These are phyloP conservation scores for Hyaena hyaena DNA, from an alignment of 2,113 vertebrate species.

Conservation along the genomic window DNA sequence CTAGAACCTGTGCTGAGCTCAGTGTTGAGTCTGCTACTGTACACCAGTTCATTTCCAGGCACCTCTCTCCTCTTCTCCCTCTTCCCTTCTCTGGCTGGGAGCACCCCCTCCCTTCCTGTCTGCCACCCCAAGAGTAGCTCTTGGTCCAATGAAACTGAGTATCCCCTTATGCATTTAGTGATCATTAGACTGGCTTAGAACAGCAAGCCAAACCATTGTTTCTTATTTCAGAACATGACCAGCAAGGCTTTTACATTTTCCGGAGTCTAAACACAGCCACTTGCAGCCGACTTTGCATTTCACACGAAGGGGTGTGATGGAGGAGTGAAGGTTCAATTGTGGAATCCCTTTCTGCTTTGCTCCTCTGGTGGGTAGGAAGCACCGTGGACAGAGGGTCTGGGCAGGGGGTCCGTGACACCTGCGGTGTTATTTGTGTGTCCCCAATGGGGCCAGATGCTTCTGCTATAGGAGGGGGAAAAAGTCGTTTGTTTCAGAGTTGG, in stretches of 20 bases:
- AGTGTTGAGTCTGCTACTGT: accelerated
- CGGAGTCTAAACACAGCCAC: neutral
- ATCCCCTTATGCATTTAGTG: neutral
- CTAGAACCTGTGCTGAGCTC: neutral
- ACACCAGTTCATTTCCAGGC: neutral
- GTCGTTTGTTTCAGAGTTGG: neutral
- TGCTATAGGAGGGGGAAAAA: neutral
- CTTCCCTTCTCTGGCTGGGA: neutral
- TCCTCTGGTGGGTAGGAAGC: too few relatives aligned
- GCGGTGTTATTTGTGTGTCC: too few relatives aligned
- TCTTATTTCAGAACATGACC: neutral
- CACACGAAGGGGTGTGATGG: neutral
- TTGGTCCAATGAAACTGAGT: neutral
- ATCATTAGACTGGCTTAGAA: neutral
- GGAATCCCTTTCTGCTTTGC: neutral
- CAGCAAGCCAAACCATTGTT: neutral
- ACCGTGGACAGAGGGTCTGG: neutral
- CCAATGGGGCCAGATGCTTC: accelerated
- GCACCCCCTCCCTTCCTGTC: neutral
- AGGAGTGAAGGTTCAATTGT: neutral
- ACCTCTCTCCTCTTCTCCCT: neutral
- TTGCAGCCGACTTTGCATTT: neutral
- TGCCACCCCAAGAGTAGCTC: neutral
- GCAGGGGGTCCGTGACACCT: neutral
- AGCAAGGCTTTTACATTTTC: neutral